Evolutionary conservation across 2,797 vertebrate genomes (phyloP), one percentile per base, ranked within the genome.

Genomic region (Tiaroga cobitis): DNA sequence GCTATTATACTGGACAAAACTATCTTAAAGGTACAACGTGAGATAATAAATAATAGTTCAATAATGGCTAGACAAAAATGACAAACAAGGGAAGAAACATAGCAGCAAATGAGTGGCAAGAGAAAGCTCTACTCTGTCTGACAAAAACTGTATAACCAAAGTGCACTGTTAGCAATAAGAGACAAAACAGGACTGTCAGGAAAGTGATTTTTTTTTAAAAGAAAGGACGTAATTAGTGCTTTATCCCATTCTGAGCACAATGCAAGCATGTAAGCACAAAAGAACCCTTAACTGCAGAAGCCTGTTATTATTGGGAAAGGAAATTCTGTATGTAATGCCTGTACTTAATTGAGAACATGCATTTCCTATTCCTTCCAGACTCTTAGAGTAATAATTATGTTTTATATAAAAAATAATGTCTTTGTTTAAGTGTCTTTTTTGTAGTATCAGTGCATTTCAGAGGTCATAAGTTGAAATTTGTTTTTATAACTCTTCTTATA

Each of bases 221-320:
- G 43, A 87, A 87, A 69, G 32, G 39, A 63, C 16, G 34, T 76
- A 75, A 68, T 65, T 74, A 81, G 70, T 3, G n/a, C 32, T 59
- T 83, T 74, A 87, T 81, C 15, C 26, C 43, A 80, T 70, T 87
- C 61, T 43, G 82, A 46, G 43, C 54, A 41, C 80, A 82, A 82
- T 37, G 26, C 29, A 69, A 24, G 34, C 51, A 69, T 32, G 51
- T 21, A 26, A 16, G 63, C 61, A 82, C 49, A 70, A 82, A 86
- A 77, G 11, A 75, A 39, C 61, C 46, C 39, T 29, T 69, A 82
- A 61, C 70, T 77, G 72, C 63, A 72, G 51, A 51, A 72, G 61
- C 75, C 56, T 78, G 63, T 77, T 39, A 86, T 82, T 86, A 86
- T 21, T 68, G 41, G 63, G 51, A 81, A 76, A 41, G 13, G 41